A percentile compares a stretch with the other conserved stretches of the same genome.
Conservation (phyloP, 2,888 invertebrate species). For the Hemaris fuciformis region DNA sequence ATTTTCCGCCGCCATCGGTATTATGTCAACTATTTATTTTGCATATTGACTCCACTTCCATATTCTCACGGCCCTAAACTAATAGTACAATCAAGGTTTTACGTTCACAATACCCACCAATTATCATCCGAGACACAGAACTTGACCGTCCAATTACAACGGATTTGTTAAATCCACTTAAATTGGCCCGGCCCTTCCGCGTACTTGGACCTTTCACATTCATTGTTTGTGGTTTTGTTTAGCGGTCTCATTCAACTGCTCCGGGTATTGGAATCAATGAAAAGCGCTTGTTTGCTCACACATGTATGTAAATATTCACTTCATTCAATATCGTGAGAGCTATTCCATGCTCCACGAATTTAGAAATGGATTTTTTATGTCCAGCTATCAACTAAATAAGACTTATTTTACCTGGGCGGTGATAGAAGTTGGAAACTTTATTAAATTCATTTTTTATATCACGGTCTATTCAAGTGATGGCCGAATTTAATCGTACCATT, state of each 20-base stretch:
- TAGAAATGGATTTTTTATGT: neutral
- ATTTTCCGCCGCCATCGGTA: too few species aligned
- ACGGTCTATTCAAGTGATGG: too few species aligned
- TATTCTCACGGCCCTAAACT: too few species aligned
- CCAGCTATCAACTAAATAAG: too few species aligned
- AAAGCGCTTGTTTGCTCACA: neutral
- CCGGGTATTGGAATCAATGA: neutral
- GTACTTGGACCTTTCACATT: neutral
- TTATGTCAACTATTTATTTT: too few species aligned
- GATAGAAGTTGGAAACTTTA: too few species aligned
- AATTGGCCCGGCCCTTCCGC: too few species aligned
- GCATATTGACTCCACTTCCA: too few species aligned
- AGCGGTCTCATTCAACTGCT: neutral
- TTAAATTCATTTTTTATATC: too few species aligned
- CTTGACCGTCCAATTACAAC: neutral
- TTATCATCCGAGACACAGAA: neutral
- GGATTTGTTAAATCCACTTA: neutral
- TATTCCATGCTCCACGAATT: neutral
- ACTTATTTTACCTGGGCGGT: too few species aligned
- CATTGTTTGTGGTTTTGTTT: neutral
- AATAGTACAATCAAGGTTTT: too few species aligned
- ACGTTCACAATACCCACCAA: neutral
- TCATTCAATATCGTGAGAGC: neutral
- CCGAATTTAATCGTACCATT: too few species aligned
- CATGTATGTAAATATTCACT: neutral